phyloP scores from a whole-genome alignment of 2,113 vertebrate species.

The Scomber colias region DNA sequence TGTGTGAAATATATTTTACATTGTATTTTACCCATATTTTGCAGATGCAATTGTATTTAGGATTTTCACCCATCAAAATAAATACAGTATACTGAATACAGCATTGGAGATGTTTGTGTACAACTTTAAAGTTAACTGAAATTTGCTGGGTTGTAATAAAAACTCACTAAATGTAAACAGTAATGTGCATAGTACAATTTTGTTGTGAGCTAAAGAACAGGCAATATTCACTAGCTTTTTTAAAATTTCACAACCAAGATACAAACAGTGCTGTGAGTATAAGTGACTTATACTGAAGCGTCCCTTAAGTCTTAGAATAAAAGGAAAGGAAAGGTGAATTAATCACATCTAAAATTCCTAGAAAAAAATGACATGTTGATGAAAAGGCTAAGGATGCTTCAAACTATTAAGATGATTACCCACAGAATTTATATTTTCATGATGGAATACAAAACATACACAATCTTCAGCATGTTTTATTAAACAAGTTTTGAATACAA shows the following conservation, averaged over 20 bases:
- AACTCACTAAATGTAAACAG: no score
- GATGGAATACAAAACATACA: neutral
- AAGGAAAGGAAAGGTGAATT: no score
- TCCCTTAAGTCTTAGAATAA: no score
- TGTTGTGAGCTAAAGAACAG: neutral
- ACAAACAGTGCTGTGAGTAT: neutral
- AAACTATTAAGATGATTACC: no score
- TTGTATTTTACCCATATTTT: neutral
- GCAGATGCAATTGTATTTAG: neutral
- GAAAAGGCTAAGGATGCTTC: no score
- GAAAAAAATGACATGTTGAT: no score
- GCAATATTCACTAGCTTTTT: neutral
- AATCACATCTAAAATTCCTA: no score
- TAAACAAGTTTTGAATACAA: conserved; percentile 26
- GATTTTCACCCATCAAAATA: neutral
- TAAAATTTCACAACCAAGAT: neutral
- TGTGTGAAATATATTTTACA: neutral
- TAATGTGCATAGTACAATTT: no score
- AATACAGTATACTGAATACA: neutral
- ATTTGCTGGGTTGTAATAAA: no score
- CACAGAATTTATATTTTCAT: no score
- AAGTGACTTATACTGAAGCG: neutral
- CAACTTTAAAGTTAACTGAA: neutral
- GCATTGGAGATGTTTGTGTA: neutral
- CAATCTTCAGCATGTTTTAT: conserved; percentile 51